These are phyloP conservation scores for Blera fallax DNA, from an alignment of 2,888 invertebrate species.

Conservation along the genomic window DNA sequence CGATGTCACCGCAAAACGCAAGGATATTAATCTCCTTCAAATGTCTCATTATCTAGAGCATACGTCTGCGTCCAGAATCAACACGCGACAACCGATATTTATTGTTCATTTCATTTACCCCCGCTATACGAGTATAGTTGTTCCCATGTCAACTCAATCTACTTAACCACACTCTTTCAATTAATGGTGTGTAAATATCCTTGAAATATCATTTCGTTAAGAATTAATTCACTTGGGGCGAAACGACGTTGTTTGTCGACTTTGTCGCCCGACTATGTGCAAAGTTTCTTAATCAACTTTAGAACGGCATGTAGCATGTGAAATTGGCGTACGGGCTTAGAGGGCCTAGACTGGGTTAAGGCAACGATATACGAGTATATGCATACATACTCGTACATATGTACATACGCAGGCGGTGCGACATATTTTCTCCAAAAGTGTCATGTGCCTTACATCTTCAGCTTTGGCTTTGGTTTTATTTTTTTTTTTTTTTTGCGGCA, in stretches of 20 bases:
- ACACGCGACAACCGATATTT: conserved; percentile 48
- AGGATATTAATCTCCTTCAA: conserved; percentile 37
- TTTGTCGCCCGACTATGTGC: conserved; percentile 14
- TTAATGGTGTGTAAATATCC: conserved; percentile 55
- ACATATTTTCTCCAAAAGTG: conserved; percentile 30
- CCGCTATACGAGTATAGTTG: not conserved
- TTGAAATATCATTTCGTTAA: conserved; percentile 52
- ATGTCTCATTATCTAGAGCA: conserved; percentile 30
- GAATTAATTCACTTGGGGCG: conserved; percentile 34
- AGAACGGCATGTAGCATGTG: conserved; percentile 19
- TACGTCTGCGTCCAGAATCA: conserved; percentile 26
- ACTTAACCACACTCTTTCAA: conserved; percentile 49
- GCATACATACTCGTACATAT: too few species aligned
- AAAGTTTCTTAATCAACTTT: conserved; percentile 49
- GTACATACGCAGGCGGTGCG: not conserved
- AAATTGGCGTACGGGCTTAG: conserved; percentile 30
- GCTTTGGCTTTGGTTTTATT: not conserved
- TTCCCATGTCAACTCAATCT: conserved; percentile 28
- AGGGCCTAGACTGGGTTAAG: conserved; percentile 3
- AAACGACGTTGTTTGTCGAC: not conserved
- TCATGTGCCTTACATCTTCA: conserved; percentile 20
- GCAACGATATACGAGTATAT: too few species aligned
- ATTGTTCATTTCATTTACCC: conserved; percentile 50
- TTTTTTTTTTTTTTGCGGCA: too few species aligned
- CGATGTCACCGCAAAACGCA: conserved; percentile 24